Conservation (phyloP, 2,888 invertebrate genomes). For the Trichacis sp. region DNA sequence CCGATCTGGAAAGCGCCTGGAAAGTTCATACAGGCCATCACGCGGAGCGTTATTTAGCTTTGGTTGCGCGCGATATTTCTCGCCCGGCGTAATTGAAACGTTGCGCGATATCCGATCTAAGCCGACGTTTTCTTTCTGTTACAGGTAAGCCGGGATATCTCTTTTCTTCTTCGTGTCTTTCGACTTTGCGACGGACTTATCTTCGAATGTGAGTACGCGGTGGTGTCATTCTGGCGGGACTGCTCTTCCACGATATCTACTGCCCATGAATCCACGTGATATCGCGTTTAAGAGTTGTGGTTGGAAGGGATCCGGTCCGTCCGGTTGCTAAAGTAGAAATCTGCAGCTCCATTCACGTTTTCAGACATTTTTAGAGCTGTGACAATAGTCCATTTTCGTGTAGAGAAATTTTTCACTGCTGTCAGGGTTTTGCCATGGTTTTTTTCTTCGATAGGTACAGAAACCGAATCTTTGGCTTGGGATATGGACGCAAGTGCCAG, state of each 20-base stretch:
- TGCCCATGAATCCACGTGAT: conserved; percentile 20
- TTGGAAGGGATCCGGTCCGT: too few relatives aligned
- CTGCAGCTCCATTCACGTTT: too few relatives aligned
- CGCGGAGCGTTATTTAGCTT: conserved; percentile 35
- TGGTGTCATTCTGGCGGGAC: conserved; percentile 41
- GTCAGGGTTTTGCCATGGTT: too few relatives aligned
- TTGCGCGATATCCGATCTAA: conserved; percentile 54
- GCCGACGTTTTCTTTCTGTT: conserved; percentile 54
- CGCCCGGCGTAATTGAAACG: conserved; percentile 55
- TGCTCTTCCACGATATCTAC: conserved; percentile 27
- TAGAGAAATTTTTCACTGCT: too few relatives aligned
- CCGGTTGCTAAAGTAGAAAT: too few relatives aligned
- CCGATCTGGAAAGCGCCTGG: too few relatives aligned
- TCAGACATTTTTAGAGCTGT: too few relatives aligned
- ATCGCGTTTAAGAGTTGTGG: conserved; percentile 7
- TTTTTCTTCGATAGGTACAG: too few relatives aligned
- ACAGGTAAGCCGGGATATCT: conserved; percentile 53
- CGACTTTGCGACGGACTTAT: conserved; percentile 41
- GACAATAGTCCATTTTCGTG: too few relatives aligned
- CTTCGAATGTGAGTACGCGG: conserved; percentile 42
- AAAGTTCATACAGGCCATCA: conserved; percentile 28
- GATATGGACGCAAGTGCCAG: too few relatives aligned
- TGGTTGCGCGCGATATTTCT: conserved; percentile 51
- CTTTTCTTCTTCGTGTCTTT: conserved; percentile 40
- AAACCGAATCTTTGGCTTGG: too few relatives aligned